phyloP scores from a whole-genome alignment of 2,888 invertebrate species.

The Psococerastis gibbosa region DNA sequence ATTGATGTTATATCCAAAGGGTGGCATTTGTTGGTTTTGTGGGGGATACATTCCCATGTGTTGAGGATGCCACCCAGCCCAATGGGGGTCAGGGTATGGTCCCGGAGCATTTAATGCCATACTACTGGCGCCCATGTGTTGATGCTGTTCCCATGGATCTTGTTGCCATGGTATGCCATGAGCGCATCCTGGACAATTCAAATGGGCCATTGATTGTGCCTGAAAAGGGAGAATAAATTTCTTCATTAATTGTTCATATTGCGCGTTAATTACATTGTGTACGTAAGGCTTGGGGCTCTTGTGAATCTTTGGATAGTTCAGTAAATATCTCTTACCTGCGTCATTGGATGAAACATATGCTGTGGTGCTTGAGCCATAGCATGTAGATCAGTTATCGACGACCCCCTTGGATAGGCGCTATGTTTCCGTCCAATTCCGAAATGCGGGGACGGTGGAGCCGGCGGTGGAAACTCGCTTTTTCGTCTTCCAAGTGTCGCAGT shows the following conservation, averaged over 20 bases:
- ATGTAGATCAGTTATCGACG: constrained; percentile 15
- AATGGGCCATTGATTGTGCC: constrained; percentile 52
- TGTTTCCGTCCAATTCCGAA: constrained; percentile 17
- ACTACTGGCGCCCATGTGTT: constrained; percentile 19
- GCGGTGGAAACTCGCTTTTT: constrained; percentile 13
- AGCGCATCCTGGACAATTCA: constrained; percentile 37
- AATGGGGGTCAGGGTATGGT: constrained; percentile 20
- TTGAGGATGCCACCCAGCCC: constrained; percentile 22
- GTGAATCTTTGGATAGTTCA: no score
- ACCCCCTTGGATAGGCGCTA: constrained; percentile 2
- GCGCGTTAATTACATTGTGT: no score
- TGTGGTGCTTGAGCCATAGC: constrained; percentile 12
- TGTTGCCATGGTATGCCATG: constrained; percentile 13
- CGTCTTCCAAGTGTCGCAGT: constrained; percentile 18
- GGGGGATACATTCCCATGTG: constrained; percentile 18
- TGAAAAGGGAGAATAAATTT: no score
- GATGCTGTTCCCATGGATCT: constrained; percentile 12
- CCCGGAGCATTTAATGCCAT: constrained; percentile 21
- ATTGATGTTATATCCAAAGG: constrained; percentile 20
- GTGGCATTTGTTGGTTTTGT: constrained; percentile 17
- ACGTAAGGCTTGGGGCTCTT: no score
- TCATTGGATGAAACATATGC: constrained; percentile 27
- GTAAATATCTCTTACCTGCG: constrained; percentile 31
- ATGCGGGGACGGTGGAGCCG: constrained; percentile 19
- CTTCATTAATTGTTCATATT: no score